Evolutionary conservation across 2,888 invertebrate genomes (phyloP), one percentile per base, ranked within the genome.

Genomic region (Heliconius hortense): DNA sequence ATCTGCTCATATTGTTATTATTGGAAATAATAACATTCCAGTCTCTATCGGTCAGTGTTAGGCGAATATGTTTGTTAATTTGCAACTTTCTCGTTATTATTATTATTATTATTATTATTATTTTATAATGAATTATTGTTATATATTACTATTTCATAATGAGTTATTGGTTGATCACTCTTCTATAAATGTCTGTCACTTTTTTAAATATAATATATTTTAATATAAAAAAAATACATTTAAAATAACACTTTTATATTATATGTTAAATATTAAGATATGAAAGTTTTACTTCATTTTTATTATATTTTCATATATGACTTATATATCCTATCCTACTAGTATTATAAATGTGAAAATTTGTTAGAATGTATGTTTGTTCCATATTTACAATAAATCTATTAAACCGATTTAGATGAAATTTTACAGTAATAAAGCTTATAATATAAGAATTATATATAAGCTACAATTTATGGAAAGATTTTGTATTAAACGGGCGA

Each of bases 1-100:
- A 76, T 78, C 69, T 62, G 68, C 53, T 62, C 67, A 53, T 76
- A 69, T 72, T 76, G 73, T 74, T 74, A 68, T 77, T 78, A 73
- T 73, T 69, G 60, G 66, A 70, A 71, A 76, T 76, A 76, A 78
- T 76, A 76, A 70, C 66, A 70, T 67, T 21, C 62, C 28, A 74
- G 59, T n/a, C 56, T 56, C 31, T 31, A 1, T 8, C 15, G 8
- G 35, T 35, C 35, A 35, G 35, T 56, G 26, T 59, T 71, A 39
- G 21, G 26, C 60, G 43, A 39, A 59, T 18, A 28, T n/a, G 39
- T 48, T 48, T 31, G 48, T 69, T 31, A 69, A 53, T 69, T 69
- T 69, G 56, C 69, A 31, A 69, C n/a, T 21, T 69, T 69, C 31
- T n/a, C 31, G 56, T 31, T 35, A n/a, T 35, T 35, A 31, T 31